phyloP scores from a whole-genome alignment of 2,888 invertebrate genomes.

The Lamellibrachia columna region DNA sequence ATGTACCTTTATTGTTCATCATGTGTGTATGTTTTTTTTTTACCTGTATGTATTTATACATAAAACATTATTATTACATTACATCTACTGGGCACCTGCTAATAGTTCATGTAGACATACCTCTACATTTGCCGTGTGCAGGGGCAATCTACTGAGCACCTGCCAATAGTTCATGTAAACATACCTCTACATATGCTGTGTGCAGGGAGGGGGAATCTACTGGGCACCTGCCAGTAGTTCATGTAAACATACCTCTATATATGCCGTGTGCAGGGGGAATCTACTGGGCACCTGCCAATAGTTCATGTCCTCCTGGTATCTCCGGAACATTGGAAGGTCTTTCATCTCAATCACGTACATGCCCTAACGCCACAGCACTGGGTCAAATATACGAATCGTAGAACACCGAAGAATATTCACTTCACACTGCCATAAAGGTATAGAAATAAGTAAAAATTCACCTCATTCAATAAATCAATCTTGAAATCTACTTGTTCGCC shows the following conservation, averaged over 20 bases:
- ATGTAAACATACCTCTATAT: slow-evolving; percentile 52
- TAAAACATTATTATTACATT: too few species aligned
- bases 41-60: too few species aligned
- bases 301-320: slow-evolving; percentile 53
- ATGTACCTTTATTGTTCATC: too few species aligned
- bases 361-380: too few species aligned
- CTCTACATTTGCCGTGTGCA: slow-evolving; percentile 57
- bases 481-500: not conserved
- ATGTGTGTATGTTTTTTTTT: too few species aligned
- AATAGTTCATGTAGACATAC: slow-evolving; percentile 52
- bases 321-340: slow-evolving; percentile 50
- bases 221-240: slow-evolving; percentile 53
- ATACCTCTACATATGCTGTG: slow-evolving; percentile 57
- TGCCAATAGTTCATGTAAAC: slow-evolving; percentile 50
- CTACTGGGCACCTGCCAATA: slow-evolving; percentile 53
- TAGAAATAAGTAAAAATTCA: too few species aligned
- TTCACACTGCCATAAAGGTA: too few species aligned
- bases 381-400: too few species aligned
- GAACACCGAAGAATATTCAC: too few species aligned
- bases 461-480: not conserved
- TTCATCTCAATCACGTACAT: slow-evolving; percentile 47
- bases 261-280: slow-evolving; percentile 57
- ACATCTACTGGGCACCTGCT: slow-evolving; percentile 52
- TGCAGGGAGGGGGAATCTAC: slow-evolving; percentile 53
- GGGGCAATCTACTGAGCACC: slow-evolving; percentile 54